Evolutionary conservation across 1,140 invertebrate genomes (phyloP), one percentile per base, ranked within the genome.

Genomic region (Pantala flavescens): DNA sequence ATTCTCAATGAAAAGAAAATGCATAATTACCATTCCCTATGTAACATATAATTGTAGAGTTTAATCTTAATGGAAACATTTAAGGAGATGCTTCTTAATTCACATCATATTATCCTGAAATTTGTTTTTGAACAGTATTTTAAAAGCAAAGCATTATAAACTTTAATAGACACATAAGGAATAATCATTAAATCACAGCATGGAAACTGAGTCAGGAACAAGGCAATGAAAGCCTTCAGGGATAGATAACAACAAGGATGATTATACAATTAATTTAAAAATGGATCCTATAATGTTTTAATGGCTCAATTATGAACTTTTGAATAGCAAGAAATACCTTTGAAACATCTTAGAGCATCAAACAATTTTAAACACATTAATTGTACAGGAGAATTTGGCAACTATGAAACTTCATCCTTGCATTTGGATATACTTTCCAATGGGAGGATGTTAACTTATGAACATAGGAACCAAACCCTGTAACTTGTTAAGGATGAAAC

Each of bases 391-490:
- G 28, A 36, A 36, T 36, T 36, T 36, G 28, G 28, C 28, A 36
- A 36, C 28, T 36, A 36, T 36, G 28, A 36, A 36, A 36, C 9
- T 36, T 36, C 28, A 36, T 36, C 28, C 28, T 36, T 36, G 9
- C 28, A 36, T 36, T 36, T 36, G 28, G 28, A 36, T 36, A 9
- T 36, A 36, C 9, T 36, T 36, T 36, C 28, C 28, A 36, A 2
- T 36, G 28, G 28, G 28, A 36, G 28, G 28, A 36, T 36, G 28
- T 36, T 2, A 36, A 63, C 3, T 19, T 63, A 63, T 14, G 14
- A 63, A 63, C 49, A 63, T 49, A 73, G n/a, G 43, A 73, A 73
- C 24, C 21, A 73, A 73, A 73, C 43, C 19, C 23, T 11, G 72
- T 11, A 43, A 49, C n/a, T 24, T 11, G 36, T 43, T 23, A 43